Base-by-base conservation (phyloP, 64 coral and sea anemone genomes). In the Actinia tenebrosa region DNA sequence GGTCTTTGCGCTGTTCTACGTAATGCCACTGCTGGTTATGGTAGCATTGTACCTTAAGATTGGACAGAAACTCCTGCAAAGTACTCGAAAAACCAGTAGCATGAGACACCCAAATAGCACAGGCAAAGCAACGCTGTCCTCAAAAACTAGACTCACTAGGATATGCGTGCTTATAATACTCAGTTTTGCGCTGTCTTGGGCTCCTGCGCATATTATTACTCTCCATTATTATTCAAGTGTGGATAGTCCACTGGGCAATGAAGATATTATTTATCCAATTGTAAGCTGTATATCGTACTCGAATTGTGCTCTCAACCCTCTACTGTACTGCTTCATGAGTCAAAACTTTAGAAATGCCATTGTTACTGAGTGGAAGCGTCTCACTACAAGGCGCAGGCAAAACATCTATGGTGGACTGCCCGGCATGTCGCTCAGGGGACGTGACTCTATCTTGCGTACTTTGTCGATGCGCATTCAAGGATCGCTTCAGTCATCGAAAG, bases 281-380 rank as follows among this genome's bases (percentile, higher is more conserved):
- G 87, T 97, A n/a, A 80, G 66, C 26, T 84, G 91, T 44, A 72
- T 93, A 22, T 84, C 91, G 7, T 97, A 90, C 43, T 97, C 94
- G 3, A 97, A 97, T 63, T 97, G 94, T 19, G 91, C 94, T 0
- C 60, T 93, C 8, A 97, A 97, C 64, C 94, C 94, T 42, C 3
- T 97, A 1, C 15, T 97, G 10, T 97, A 97, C 68, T 97, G 91
- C 30, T 97, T 88, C 75, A 97, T 97, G 91, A 97, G 94, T 81
- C 91, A 93, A 53, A 97, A 89, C 23, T 97, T 97, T 27, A 87
- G 88, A 53, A 92, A 93, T 37, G 94, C 94, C 3, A 84, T 97
- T 25, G 27, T n/a, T 42, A 30, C 83, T 15, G 83, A 85, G 83
- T 85, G 83, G 83, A 85, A 85, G 42, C 50, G 83, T 3, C 53